Base-by-base conservation (phyloP, 1,140 invertebrate species). In the Pectinophora gossypiella region DNA sequence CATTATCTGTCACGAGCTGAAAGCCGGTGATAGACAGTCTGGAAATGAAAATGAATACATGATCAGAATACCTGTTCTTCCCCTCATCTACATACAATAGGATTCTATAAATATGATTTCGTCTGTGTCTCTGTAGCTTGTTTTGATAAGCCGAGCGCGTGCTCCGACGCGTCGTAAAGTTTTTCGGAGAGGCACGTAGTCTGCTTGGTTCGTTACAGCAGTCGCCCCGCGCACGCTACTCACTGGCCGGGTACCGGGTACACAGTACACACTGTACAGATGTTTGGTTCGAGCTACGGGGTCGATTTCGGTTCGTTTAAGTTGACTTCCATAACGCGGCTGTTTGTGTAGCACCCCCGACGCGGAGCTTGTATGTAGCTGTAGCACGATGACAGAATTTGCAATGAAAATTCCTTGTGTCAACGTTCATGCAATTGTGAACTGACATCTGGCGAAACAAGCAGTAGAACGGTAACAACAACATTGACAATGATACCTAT, bases 291-390 rank as follows among this genome's bases (percentile, higher is more conserved):
- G 44, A 45, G 49, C 42, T 19, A 47, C 44, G 63, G 60, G 68
- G 72, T 79, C 66, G 69, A 77, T 82, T 78, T 79, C 83, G 83
- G 80, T 86, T 86, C 83, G 83, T 86, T 86, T 83, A 86, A 84
- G 80, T 84, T 79, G 80, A 81, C 80, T 76, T 82, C 78, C 72
- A 82, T 82, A 81, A 85, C 73, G 63, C 63, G 72, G 59, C 66
- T 85, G 78, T 84, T 81, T 86, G 82, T 77, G 64, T 64, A 76
- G 55, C 68, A 63, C 59, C 68, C 72, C 64, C 68, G 5, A 6
- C n/a, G n/a, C n/a, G n/a, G n/a, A 68, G 61, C 53, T 58, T 57
- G 67, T 72, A 60, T 71, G 72, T 66, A 54, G 71, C 65, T 72
- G 70, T 67, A 54, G 73, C 65, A 79, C 82, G 79, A 75, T 77